These are phyloP conservation scores for Pyralis farinalis DNA, from an alignment of 2,888 invertebrate species.

Conservation along the genomic window DNA sequence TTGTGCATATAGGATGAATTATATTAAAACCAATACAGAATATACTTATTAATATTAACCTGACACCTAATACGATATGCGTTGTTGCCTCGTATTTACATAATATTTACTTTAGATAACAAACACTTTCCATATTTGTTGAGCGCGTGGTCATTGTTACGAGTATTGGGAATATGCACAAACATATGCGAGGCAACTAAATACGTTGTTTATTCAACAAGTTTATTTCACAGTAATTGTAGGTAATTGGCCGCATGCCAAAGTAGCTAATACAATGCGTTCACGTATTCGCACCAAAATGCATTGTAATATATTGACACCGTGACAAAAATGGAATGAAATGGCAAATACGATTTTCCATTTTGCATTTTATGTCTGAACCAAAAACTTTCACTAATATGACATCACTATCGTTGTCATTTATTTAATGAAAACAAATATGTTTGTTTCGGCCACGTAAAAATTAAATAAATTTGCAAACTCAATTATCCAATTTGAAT, in stretches of 20 bases:
- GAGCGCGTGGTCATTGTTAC: background rate
- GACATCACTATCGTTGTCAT: too few species aligned
- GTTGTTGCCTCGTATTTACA: background rate
- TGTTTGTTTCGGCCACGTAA: too few species aligned
- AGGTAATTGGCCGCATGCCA: conserved; percentile 3
- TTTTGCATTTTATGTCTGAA: too few species aligned
- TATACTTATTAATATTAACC: too few species aligned
- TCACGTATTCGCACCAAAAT: conserved; percentile 4
- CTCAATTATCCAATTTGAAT: too few species aligned
- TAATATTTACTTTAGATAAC: background rate
- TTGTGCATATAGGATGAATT: too few species aligned
- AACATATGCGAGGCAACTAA: background rate
- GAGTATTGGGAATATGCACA: background rate
- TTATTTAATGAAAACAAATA: too few species aligned
- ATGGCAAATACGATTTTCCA: too few species aligned
- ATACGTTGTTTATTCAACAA: background rate
- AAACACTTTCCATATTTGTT: conserved; percentile 2
- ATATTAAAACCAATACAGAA: too few species aligned
- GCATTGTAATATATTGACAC: background rate
- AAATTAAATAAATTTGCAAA: too few species aligned
- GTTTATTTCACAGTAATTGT: background rate
- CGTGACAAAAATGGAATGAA: background rate
- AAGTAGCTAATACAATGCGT: background rate
- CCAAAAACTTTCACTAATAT: too few species aligned
- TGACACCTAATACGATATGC: background rate